A percentile compares a stretch with the other conserved stretches of the same genome.
These are phyloP conservation scores for Dicentrarchus labrax DNA, from an alignment of 2,113 vertebrate species.

Conservation along the genomic window DNA sequence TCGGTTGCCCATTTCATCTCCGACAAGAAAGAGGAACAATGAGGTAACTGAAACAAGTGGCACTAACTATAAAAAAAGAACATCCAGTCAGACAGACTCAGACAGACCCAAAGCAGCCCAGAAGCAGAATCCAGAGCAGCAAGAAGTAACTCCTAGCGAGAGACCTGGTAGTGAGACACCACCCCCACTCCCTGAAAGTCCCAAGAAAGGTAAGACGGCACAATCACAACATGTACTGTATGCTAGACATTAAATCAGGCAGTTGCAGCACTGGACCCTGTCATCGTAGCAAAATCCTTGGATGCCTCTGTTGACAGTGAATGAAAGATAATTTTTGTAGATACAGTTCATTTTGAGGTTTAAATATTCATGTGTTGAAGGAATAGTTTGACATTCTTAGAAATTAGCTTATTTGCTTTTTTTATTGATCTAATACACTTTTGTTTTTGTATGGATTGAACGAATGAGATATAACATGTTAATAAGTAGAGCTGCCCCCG, in stretches of 20 bases:
- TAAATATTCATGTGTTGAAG: neutral
- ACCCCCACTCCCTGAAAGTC: slow-evolving; percentile 28
- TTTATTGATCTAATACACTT: neutral
- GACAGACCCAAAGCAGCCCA: slow-evolving; percentile 29
- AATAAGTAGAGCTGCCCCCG: too few species aligned
- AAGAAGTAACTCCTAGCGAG: slow-evolving; percentile 35
- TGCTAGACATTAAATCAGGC: neutral
- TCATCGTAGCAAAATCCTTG: neutral
- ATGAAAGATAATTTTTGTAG: neutral
- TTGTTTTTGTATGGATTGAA: too few species aligned
- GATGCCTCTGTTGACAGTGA: neutral
- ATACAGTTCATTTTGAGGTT: neutral
- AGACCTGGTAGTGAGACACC: slow-evolving; percentile 37
- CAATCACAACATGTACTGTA: neutral
- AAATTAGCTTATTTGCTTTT: neutral
- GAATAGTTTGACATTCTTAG: neutral
- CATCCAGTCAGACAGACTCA: slow-evolving; percentile 40
- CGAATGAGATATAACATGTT: neutral
- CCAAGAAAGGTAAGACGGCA: slow-evolving; percentile 72
- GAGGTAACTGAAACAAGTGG: slow-evolving; percentile 41
- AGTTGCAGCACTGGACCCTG: neutral
- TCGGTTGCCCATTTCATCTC: slow-evolving; percentile 69
- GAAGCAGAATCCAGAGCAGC: slow-evolving; percentile 53
- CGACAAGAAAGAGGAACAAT: slow-evolving; percentile 53
- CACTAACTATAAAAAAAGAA: slow-evolving; percentile 36